These are phyloP conservation scores for Ips typographus DNA, from an alignment of 1,140 invertebrate genomes.

Conservation along the genomic window DNA sequence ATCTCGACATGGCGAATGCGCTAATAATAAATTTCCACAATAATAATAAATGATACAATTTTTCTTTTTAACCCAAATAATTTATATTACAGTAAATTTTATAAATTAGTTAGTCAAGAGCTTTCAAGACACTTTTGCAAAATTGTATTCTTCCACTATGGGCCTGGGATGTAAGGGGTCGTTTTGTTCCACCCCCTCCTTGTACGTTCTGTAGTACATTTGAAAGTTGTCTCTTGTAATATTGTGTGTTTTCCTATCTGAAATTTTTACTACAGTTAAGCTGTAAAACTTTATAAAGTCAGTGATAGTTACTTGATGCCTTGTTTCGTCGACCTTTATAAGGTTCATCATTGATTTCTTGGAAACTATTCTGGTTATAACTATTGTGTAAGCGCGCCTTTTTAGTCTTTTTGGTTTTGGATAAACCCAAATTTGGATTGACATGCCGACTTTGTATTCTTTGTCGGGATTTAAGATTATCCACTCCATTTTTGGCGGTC, in stretches of 20 bases:
- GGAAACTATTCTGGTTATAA: not conserved
- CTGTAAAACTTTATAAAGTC: not conserved
- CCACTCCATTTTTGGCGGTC: not conserved
- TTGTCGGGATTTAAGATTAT: conserved; percentile 1
- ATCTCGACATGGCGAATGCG: too few species aligned
- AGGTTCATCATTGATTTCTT: not conserved
- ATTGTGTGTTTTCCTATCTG: conserved; percentile 16
- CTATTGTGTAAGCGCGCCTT: not conserved
- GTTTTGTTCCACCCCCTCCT: conserved; percentile 12
- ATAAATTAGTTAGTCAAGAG: too few species aligned
- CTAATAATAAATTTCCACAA: too few species aligned
- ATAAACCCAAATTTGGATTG: not conserved
- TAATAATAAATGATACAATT: too few species aligned
- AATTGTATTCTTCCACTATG: conserved; percentile 43
- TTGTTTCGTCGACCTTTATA: not conserved
- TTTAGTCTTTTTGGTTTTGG: conserved; percentile 6
- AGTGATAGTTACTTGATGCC: not conserved
- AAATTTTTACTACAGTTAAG: conserved; percentile 11
- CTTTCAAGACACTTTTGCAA: conserved; percentile 26
- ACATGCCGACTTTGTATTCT: conserved; percentile 7
- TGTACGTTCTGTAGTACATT: conserved; percentile 32
- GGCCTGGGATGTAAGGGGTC: conserved; percentile 40
- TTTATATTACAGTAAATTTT: too few species aligned
- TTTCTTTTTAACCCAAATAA: too few species aligned
- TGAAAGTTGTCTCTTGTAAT: not conserved